phyloP scores from a whole-genome alignment of 2,797 vertebrate species.

The Buphagus erythrorhynchus region DNA sequence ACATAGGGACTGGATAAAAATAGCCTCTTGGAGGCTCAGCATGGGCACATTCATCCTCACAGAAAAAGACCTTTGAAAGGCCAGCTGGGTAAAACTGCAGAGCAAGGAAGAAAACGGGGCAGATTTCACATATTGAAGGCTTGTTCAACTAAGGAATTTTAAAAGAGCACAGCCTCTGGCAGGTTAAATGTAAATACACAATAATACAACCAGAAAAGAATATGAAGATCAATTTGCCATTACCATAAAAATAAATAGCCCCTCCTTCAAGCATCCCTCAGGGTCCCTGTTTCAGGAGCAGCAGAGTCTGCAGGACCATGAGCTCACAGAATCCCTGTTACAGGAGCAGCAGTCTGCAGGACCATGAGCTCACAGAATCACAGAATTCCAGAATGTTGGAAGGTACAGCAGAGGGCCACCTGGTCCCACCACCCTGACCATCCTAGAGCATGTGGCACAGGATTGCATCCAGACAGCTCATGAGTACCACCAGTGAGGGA shows the following conservation, averaged over 20 bases:
- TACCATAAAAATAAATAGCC: background rate
- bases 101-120: background rate
- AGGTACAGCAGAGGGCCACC: rapidly evolving
- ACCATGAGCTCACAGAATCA: background rate
- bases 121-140: background rate
- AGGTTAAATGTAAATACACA: background rate
- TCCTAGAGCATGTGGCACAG: background rate
- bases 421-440: background rate
- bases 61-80: background rate
- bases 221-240: background rate
- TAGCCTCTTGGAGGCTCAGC: background rate
- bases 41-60: background rate
- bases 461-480: background rate
- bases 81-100: background rate
- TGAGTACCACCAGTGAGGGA: background rate
- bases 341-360: background rate
- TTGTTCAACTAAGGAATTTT: background rate
- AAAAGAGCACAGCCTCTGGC: background rate
- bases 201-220: background rate
- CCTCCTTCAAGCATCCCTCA: background rate
- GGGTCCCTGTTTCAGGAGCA: background rate
- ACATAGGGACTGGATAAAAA: background rate
- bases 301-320: background rate
- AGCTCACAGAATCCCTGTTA: background rate
- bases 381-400: background rate